Percentiles rank a stretch among this genome's conserved stretches.
These are phyloP conservation scores for Xiphias gladius DNA, from an alignment of 2,113 vertebrate species.

Conservation along the genomic window DNA sequence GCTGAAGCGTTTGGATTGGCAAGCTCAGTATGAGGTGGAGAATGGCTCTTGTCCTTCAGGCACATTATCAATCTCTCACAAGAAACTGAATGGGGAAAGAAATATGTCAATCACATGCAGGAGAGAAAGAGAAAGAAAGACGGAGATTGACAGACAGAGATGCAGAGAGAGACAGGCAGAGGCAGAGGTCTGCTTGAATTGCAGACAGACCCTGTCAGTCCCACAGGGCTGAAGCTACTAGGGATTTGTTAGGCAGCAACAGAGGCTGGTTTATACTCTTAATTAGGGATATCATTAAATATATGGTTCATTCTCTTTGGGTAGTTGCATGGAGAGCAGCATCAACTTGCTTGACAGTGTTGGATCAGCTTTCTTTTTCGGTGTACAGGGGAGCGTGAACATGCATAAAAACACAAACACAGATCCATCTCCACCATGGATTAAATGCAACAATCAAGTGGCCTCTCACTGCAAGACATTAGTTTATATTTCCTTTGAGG, in stretches of 20 bases:
- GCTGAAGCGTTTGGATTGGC: conserved; percentile 27
- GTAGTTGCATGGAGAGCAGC: neutral
- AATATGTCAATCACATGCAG: conserved; percentile 60
- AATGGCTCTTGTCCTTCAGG: conserved; percentile 59
- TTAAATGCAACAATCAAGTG: conserved; percentile 24
- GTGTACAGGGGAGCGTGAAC: conserved; percentile 7
- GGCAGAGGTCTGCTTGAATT: conserved; percentile 49
- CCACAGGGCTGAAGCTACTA: neutral
- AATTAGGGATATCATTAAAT: conserved; percentile 38
- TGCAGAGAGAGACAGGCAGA: conserved; percentile 41
- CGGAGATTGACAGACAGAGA: conserved; percentile 52
- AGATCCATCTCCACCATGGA: neutral
- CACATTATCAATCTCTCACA: conserved; percentile 60
- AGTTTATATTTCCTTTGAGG: neutral
- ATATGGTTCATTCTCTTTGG: conserved; percentile 21
- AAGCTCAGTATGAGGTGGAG: conserved; percentile 10
- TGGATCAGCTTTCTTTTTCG: conserved; percentile 10
- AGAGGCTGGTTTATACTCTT: conserved; percentile 44
- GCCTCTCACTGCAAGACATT: neutral
- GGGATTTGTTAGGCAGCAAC: conserved; percentile 18
- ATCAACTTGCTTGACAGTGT: neutral
- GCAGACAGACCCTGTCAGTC: conserved; percentile 48
- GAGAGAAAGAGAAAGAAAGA: conserved; percentile 17
- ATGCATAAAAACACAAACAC: conserved; percentile 36
- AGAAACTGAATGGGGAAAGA: conserved; percentile 48